These are phyloP conservation scores for Hylyphantes graminicola DNA, from an alignment of 1,140 invertebrate species.

Conservation along the genomic window DNA sequence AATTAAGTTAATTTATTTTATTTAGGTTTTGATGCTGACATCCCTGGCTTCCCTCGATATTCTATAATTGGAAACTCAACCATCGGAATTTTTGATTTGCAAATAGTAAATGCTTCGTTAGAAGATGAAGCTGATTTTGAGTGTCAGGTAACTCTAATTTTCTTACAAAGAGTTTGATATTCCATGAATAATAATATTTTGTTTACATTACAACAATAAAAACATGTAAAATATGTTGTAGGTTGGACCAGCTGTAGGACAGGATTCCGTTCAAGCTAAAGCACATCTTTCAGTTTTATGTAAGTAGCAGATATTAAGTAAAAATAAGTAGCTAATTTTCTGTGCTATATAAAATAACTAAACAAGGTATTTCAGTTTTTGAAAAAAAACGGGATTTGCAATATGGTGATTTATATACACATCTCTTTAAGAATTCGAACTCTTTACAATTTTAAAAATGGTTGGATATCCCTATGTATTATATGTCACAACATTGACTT, in stretches of 20 bases:
- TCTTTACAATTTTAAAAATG: background rate
- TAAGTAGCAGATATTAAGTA: conserved; percentile 72
- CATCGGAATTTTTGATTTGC: conserved; percentile 85
- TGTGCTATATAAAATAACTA: background rate
- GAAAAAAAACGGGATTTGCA: background rate
- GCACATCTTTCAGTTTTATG: conserved; percentile 86
- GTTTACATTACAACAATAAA: background rate
- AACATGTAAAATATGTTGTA: conserved; percentile 73
- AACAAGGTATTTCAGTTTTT: conserved; percentile 6
- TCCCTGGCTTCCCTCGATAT: conserved; percentile 87
- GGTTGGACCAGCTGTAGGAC: conserved; percentile 76
- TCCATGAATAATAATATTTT: background rate
- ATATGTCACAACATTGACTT: too few relatives aligned
- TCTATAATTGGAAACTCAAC: conserved; percentile 83
- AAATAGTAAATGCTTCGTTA: conserved; percentile 83
- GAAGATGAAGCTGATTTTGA: conserved; percentile 92
- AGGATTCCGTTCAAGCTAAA: conserved; percentile 84
- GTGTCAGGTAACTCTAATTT: conserved; percentile 79
- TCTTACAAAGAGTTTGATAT: background rate
- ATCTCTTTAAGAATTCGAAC: background rate
- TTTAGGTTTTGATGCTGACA: conserved; percentile 81
- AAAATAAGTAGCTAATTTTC: background rate
- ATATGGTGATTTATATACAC: too few relatives aligned
- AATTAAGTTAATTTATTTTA: background rate
- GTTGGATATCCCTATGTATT: too few relatives aligned